phyloP scores from a whole-genome alignment of 2,113 vertebrate genomes.

The Sinocyclocheilus maitianheensis region DNA sequence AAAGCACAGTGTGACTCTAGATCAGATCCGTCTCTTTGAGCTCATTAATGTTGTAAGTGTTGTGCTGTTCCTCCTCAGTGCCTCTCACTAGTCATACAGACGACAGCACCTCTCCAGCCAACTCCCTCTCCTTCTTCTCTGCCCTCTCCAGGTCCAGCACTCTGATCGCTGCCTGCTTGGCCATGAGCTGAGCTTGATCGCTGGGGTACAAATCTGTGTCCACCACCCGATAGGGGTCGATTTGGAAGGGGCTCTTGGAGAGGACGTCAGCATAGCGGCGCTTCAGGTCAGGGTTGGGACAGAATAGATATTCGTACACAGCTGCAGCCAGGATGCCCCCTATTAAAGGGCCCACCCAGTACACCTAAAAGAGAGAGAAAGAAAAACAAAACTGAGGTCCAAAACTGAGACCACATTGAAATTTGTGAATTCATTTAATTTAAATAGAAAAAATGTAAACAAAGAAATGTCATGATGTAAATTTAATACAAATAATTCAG shows the following conservation, averaged over 20 bases:
- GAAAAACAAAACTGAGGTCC: not conserved
- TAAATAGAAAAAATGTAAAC: not conserved
- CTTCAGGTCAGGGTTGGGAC: constrained; percentile 68
- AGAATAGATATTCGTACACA: constrained; percentile 72
- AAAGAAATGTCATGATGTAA: not conserved
- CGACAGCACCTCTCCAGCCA: constrained; percentile 83
- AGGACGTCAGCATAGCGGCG: constrained; percentile 76
- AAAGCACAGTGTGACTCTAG: constrained; percentile 18
- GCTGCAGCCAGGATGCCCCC: constrained; percentile 68
- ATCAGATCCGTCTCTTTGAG: constrained; percentile 62
- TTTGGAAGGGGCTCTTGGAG: constrained; percentile 74
- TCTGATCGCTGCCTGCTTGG: constrained; percentile 81
- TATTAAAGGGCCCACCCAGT: constrained; percentile 73
- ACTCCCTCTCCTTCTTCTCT: constrained; percentile 81
- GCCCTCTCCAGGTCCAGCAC: constrained; percentile 81
- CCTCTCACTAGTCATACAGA: constrained; percentile 87
- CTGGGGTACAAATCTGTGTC: constrained; percentile 77
- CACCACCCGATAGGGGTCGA: constrained; percentile 81
- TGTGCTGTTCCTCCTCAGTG: constrained; percentile 72
- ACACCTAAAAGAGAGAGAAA: constrained; percentile 62
- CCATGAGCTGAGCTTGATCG: constrained; percentile 78
- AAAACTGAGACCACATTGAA: not conserved
- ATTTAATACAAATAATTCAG: not conserved
- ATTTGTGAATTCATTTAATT: not conserved
- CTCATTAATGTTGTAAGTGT: constrained; percentile 42